These are phyloP conservation scores for Cotesia chilonis DNA, from an alignment of 1,140 invertebrate genomes.

Conservation along the genomic window DNA sequence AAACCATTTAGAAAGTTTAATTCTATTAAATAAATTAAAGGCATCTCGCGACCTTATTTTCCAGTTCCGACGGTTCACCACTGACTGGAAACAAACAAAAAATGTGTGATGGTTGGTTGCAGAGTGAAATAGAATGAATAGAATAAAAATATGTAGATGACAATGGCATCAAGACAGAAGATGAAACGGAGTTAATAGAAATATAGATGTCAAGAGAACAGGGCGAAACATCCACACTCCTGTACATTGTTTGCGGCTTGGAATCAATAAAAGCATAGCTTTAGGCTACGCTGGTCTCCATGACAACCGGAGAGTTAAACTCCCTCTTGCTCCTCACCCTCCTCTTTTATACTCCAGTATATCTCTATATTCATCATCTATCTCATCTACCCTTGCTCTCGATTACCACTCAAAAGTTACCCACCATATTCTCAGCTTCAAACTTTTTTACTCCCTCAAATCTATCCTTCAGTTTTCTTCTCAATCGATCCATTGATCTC, in stretches of 20 bases:
- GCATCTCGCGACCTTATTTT: too few species aligned
- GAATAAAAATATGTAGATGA: constrained; percentile 22
- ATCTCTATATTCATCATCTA: constrained; percentile 19
- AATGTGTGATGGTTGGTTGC: neutral
- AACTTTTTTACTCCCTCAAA: constrained; percentile 26
- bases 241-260: constrained; percentile 67
- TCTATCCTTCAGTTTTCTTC: neutral
- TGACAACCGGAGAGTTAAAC: constrained; percentile 56
- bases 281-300: constrained; percentile 64
- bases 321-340: constrained; percentile 8
- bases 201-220: constrained; percentile 46
- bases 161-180: constrained; percentile 31
- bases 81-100: too few species aligned
- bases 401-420: constrained; percentile 38
- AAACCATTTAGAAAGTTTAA: neutral
- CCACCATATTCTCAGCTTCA: constrained; percentile 15
- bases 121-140: constrained; percentile 14
- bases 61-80: too few species aligned
- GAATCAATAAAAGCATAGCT: constrained; percentile 68
- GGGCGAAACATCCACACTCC: constrained; percentile 65
- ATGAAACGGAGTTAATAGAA: constrained; percentile 29
- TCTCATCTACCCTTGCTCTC: constrained; percentile 17
- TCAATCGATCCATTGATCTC: neutral
- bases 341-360: constrained; percentile 13
- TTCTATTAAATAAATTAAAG: too few species aligned